These are phyloP conservation scores for Aeoliscus strigatus DNA, from an alignment of 2,797 vertebrate genomes.

Conservation along the genomic window DNA sequence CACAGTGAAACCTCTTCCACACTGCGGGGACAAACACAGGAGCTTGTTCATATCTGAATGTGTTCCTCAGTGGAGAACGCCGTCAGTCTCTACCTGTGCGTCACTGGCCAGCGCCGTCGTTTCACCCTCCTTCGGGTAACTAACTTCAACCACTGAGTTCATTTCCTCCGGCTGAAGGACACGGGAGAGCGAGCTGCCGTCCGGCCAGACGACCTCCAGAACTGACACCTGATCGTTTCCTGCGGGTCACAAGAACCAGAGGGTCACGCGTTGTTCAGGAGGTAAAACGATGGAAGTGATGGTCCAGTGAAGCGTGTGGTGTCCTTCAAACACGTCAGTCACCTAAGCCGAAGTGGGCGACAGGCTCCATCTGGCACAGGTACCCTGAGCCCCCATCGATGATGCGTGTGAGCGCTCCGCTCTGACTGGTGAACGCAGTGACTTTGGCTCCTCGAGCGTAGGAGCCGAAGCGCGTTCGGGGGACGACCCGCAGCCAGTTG, in stretches of 20 bases:
- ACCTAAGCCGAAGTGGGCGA: constrained; percentile 94
- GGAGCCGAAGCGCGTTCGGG: constrained; percentile 84
- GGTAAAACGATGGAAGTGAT: no score
- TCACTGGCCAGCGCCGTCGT: constrained; percentile 39
- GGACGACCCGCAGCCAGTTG: constrained; percentile 90
- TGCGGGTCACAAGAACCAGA: constrained; percentile 39
- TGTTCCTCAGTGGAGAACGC: background rate
- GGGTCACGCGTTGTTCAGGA: background rate
- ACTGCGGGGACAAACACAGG: constrained; percentile 64
- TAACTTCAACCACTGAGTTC: constrained; percentile 83
- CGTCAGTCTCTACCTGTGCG: constrained; percentile 61
- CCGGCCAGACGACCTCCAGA: constrained; percentile 87
- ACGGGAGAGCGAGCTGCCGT: constrained; percentile 66
- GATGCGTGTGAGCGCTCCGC: constrained; percentile 84
- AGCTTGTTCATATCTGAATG: no score
- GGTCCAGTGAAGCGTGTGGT: no score
- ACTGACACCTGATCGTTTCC: constrained; percentile 80
- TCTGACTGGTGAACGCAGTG: constrained; percentile 81
- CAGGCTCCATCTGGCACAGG: constrained; percentile 93
- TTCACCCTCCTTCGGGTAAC: constrained; percentile 67
- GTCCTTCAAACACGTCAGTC: no score
- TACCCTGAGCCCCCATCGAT: constrained; percentile 92
- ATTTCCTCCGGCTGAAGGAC: constrained; percentile 73
- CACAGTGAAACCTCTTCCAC: constrained; percentile 82
- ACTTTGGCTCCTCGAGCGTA: constrained; percentile 91